Evolutionary conservation across 2,888 invertebrate species (phyloP), one percentile per base, ranked within the genome.

Genomic region (Drosophila robusta): DNA sequence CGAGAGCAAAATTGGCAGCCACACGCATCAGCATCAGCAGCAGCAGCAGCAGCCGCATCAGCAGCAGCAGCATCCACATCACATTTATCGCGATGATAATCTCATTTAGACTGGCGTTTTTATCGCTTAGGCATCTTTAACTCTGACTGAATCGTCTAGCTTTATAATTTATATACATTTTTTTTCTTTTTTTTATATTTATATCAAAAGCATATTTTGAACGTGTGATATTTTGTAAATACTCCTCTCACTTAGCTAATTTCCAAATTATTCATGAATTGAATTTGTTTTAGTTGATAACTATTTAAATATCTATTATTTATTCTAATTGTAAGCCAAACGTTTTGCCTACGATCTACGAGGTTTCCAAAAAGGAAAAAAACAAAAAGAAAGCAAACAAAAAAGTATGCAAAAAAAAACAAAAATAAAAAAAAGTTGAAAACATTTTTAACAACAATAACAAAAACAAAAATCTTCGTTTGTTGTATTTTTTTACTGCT

Each of bases 1-100:
- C 46, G 81, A 82, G 42, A 77, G 79, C 38, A 91, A 91, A 60
- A 91, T 90, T 49, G 92, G 90, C n/a, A 75, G 75, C 26, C 67
- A 72, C 18, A 44, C 41, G 7, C 54, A 50, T 8, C 54, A 34
- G 11, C 26, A 75, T 63, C 34, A 52, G 54, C 50, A 42, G 6
- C 55, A 60, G 2, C 60, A 64, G 1, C 61, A 45, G 3, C 71
- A 62, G 7, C 61, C 39, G 2, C 60, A 56, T 0, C 38, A 34
- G 6, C 58, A 73, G 16, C 55, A 61, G 0, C 58, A 66, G 3
- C 57, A 51, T 0, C 75, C 62, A 1, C 44, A 50, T 1, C 79
- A 71, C 34, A 18, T 51, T 1, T 60, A 84, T 55, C 74, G 79
- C 29, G 89, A 87, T 69, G 86, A 89, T 24, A 85, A 80, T 68